These are phyloP conservation scores for Diachrysia chrysitis DNA, from an alignment of 2,888 invertebrate genomes.

Conservation along the genomic window DNA sequence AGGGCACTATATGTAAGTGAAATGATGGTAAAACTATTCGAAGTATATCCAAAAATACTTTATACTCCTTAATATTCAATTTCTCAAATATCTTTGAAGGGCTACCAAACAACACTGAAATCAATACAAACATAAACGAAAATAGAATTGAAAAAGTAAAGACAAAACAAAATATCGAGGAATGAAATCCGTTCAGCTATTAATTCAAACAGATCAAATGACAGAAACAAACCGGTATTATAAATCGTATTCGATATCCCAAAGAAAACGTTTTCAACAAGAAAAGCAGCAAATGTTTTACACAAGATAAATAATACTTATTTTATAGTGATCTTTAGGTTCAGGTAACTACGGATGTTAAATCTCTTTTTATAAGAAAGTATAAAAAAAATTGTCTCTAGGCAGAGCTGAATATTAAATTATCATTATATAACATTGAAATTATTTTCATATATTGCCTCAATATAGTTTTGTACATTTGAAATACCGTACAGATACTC, in stretches of 20 bases:
- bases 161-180: constrained; percentile 37
- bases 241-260: constrained; percentile 50
- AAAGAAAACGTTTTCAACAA: constrained; percentile 46
- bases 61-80: neutral
- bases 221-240: constrained; percentile 48
- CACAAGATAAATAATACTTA: constrained; percentile 30
- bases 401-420: too few relatives aligned
- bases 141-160: constrained; percentile 21
- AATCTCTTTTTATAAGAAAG: too few relatives aligned
- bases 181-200: constrained; percentile 30
- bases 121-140: constrained; percentile 14
- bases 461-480: too few relatives aligned
- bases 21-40: too few relatives aligned
- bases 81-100: neutral
- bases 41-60: neutral
- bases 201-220: constrained; percentile 44
- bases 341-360: constrained; percentile 43
- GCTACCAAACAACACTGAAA: neutral
- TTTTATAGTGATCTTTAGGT: constrained; percentile 28
- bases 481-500: neutral
- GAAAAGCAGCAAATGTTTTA: constrained; percentile 29
- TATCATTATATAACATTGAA: too few relatives aligned
- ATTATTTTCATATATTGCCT: too few relatives aligned
- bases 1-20: too few relatives aligned
- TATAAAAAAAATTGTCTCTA: too few relatives aligned